Base-by-base conservation (phyloP, 1,140 invertebrate species). In the Drosophila yakuba region DNA sequence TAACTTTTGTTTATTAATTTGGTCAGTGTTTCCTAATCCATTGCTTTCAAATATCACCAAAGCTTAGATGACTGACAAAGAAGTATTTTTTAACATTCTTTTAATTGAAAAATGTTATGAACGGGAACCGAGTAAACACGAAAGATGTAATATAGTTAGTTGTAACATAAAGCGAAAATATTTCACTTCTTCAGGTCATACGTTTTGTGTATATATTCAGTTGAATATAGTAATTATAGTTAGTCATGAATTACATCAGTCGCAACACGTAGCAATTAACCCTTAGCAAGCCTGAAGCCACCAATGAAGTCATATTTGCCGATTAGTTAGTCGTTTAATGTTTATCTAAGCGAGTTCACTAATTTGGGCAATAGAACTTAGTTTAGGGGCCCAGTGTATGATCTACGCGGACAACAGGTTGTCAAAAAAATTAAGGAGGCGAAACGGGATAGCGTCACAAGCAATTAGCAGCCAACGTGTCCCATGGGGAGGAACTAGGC, bases 381-480 rank as follows among this genome's bases (percentile, higher is more conserved):
- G 45, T 58, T 8, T 14, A 4, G 3, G 38, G 38, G 10, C 43
- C 6, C 10, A 61, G 48, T 73, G 48, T 61, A 73, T 61, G 47
- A 54, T 72, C 32, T 43, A 17, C 38, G 56, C 58, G 23, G 58
- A 32, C 54, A 80, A 63, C 77, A 64, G 72, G 72, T 74, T 73
- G 43, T 10, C 5, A n/a, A 44, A 45, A 25, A 51, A 41, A 8
- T 11, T 1, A 36, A 25, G 10, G n/a, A 28, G 43, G 36, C 51
- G 35, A 20, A 15, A 35, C 32, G 36, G 64, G 62, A 44, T 62
- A 51, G 32, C 56, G 64, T 50, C 64, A 44, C 28, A 55, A 48
- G 55, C 72, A 74, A 74, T 74, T 74, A 74, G 71, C 51, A 41
- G 39, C 32, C 28, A 55, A 74, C 58, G 58, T 36, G 51, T 74